Base-by-base conservation (phyloP, 2,888 invertebrate genomes). In the Bunonema sp. region DNA sequence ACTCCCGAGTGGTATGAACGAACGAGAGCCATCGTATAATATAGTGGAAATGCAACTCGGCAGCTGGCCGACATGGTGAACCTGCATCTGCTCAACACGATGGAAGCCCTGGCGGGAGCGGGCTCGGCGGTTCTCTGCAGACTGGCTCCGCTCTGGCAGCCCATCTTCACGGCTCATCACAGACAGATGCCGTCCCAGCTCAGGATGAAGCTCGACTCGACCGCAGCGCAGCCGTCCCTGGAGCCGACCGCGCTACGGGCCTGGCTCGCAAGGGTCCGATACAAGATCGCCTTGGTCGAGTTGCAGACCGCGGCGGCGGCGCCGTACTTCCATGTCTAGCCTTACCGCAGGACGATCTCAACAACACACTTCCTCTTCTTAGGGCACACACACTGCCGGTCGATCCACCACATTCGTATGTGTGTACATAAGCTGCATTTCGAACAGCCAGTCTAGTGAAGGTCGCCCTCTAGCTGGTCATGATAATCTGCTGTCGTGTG, bases 221-320 rank as follows among this genome's bases (percentile, higher is more conserved):
- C 87, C 56, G 79, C 85, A 49, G 85, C 86, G 70, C 81, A 81
- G 70, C 78, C 80, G 21, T 82, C 80, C 4, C 39, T 58, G 20
- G 52, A 57, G 32, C 46, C 57, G 1, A 54, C 57, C n/a, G 46
- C 52, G 15, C 50, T 68, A 16, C 39, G 45, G 4, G 56, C 59
- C 28, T 87, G 89, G 81, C 75, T 97, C 41, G 85, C 87, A 71
- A 77, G 87, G 37, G 77, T 91, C 46, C 85, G 91, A 69, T 88
- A 91, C 69, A 93, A 91, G 76, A 88, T 97, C 81, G 88, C 88
- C 4, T 91, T 93, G 74, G 82, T 89, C 40, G 93, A 97, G 72
- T 74, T 85, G 50, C 86, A 87, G 70, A 84, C 84, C 2, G 84
- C 84, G 0, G 82, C 82, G 38, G 84, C 82, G n/a, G 83, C 83